Evolutionary conservation across 2,888 invertebrate species (phyloP).

Genomic region (Chaetogeoica ovagalla): DNA sequence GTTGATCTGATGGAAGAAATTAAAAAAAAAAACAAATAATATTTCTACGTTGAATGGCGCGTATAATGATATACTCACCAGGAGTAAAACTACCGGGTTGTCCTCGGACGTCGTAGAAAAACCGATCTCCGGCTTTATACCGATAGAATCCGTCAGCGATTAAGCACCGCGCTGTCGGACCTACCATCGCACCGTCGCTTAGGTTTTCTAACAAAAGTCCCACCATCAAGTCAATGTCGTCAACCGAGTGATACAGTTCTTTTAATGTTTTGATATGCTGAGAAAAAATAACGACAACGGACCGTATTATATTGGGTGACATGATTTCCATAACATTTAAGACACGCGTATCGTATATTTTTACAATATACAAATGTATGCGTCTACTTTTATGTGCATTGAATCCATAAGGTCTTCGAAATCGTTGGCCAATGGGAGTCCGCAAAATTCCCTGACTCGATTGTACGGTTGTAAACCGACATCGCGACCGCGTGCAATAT

Average conservation of each 20-base stretch:
- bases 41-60: background rate
- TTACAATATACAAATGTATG: background rate
- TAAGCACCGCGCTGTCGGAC: constrained; percentile 77
- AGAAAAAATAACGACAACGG: background rate
- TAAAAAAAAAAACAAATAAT: no score
- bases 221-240: constrained; percentile 74
- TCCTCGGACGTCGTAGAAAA: constrained; percentile 68
- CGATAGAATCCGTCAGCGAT: constrained; percentile 76
- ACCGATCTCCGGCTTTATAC: constrained; percentile 73
- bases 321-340: background rate
- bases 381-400: constrained; percentile 79
- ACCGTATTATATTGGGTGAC: background rate
- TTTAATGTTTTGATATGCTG: constrained; percentile 70
- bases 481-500: constrained; percentile 90
- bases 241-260: constrained; percentile 67
- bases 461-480: constrained; percentile 90
- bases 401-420: constrained; percentile 83
- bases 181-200: constrained; percentile 67
- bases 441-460: constrained; percentile 89
- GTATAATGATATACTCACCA: constrained; percentile 57
- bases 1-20: constrained; percentile 63
- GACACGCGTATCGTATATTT: background rate
- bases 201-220: constrained; percentile 74
- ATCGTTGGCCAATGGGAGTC: constrained; percentile 74
- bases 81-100: constrained; percentile 61